phyloP scores from a whole-genome alignment of 2,113 vertebrate species.

The Eretmochelys imbricata region DNA sequence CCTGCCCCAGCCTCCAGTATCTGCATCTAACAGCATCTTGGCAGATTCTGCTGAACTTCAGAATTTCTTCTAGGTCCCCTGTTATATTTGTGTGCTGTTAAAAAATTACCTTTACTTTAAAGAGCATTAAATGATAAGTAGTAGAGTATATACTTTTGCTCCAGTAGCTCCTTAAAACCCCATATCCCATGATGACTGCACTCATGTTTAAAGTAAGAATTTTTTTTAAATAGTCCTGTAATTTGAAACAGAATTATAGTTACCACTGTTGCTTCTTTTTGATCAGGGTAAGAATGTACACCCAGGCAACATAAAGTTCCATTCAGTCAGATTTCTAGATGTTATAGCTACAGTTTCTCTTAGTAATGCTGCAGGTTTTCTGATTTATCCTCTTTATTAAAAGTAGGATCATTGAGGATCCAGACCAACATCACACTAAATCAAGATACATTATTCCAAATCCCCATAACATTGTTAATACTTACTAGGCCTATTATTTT shows the following conservation, averaged over 20 bases:
- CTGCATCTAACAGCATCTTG: accelerated
- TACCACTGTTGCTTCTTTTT: not conserved
- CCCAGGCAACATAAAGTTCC: not conserved
- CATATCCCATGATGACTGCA: not conserved
- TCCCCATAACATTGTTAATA: not conserved
- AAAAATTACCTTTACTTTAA: not conserved
- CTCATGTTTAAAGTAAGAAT: not conserved
- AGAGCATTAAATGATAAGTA: not conserved
- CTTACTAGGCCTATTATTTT: not conserved
- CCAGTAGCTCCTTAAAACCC: not conserved
- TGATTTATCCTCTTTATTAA: not conserved
- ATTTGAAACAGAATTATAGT: not conserved
- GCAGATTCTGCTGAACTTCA: not conserved
- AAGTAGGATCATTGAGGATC: not conserved
- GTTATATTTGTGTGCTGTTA: not conserved
- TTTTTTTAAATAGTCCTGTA: not conserved
- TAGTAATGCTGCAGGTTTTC: not conserved
- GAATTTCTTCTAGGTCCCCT: not conserved
- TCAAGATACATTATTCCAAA: not conserved
- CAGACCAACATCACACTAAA: accelerated
- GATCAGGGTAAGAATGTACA: not conserved
- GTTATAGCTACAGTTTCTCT: not conserved
- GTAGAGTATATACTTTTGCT: not conserved
- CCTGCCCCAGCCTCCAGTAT: not conserved
- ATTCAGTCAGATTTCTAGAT: not conserved